A percentile compares a stretch with the other conserved stretches of the same genome.
phyloP scores from a whole-genome alignment of 2,888 invertebrate genomes.

The Nomada hirtipes region DNA sequence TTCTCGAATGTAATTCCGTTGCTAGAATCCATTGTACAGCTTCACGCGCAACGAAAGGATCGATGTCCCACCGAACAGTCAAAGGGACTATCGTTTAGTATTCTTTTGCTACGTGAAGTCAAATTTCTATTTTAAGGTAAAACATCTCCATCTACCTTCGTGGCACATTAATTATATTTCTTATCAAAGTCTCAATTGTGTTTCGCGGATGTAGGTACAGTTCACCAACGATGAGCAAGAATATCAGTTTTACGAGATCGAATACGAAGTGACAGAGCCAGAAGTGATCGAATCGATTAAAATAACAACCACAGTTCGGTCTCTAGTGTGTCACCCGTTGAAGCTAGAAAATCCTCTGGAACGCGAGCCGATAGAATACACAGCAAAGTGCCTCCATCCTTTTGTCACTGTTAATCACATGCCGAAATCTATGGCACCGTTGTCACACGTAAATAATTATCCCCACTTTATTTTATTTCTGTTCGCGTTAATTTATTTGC shows the following conservation, averaged over 20 bases:
- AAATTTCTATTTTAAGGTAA: slow-evolving; percentile 71
- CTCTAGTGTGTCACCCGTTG: slow-evolving; percentile 58
- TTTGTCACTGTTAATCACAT: slow-evolving; percentile 61
- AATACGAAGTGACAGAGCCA: slow-evolving; percentile 73
- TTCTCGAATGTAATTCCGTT: background rate
- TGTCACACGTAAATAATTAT: slow-evolving; percentile 56
- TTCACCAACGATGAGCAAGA: slow-evolving; percentile 72
- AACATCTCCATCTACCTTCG: too few relatives aligned
- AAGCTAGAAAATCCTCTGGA: slow-evolving; percentile 73
- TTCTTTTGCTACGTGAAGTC: slow-evolving; percentile 72
- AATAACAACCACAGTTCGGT: slow-evolving; percentile 68
- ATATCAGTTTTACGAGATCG: slow-evolving; percentile 74
- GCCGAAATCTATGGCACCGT: slow-evolving; percentile 62
- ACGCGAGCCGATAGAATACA: slow-evolving; percentile 55
- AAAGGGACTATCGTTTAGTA: slow-evolving; percentile 69
- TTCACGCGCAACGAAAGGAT: slow-evolving; percentile 70
- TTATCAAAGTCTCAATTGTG: background rate
- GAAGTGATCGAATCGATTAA: slow-evolving; percentile 72
- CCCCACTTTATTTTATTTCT: background rate
- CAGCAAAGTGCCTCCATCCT: slow-evolving; percentile 60
- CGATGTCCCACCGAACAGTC: slow-evolving; percentile 70
- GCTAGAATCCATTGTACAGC: slow-evolving; percentile 54
- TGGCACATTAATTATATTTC: background rate
- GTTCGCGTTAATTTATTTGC: background rate
- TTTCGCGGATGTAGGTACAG: slow-evolving; percentile 60